Conservation (phyloP, 2,113 vertebrate genomes). For the Chinchilla lanigera region DNA sequence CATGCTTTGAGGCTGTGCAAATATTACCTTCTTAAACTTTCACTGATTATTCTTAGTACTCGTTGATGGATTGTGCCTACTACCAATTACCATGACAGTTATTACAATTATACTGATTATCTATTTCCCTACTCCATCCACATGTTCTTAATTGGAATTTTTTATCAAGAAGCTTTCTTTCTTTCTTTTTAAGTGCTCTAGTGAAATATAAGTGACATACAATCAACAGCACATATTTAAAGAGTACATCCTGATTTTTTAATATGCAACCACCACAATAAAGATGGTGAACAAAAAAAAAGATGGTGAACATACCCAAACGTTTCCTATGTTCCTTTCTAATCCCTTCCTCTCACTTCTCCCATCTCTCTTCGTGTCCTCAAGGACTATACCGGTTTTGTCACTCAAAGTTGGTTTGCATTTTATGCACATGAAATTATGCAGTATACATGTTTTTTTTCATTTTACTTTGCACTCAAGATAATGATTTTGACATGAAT, state of each 20-base stretch:
- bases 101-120: not conserved
- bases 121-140: not conserved
- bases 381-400: not conserved
- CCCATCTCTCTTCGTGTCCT: not conserved
- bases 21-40: slow-evolving; percentile 3
- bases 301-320: too few species aligned
- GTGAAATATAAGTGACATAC: not conserved
- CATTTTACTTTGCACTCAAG: not conserved
- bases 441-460: not conserved
- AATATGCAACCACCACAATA: not conserved
- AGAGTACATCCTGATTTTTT: not conserved
- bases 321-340: not conserved
- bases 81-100: not conserved
- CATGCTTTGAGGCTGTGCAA: not conserved
- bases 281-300: not conserved
- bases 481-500: slow-evolving; percentile 25
- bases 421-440: slow-evolving; percentile 6
- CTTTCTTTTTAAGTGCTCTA: too few species aligned
- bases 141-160: not conserved
- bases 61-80: not conserved
- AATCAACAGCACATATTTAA: slow-evolving; percentile 19
- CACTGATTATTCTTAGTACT: not conserved
- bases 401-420: not conserved
- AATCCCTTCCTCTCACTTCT: not conserved
- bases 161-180: not conserved